Percentiles rank a stretch among this genome's conserved stretches.
Evolutionary conservation across 2,888 invertebrate species (phyloP).

Genomic region (Dorcus hopei): DNA sequence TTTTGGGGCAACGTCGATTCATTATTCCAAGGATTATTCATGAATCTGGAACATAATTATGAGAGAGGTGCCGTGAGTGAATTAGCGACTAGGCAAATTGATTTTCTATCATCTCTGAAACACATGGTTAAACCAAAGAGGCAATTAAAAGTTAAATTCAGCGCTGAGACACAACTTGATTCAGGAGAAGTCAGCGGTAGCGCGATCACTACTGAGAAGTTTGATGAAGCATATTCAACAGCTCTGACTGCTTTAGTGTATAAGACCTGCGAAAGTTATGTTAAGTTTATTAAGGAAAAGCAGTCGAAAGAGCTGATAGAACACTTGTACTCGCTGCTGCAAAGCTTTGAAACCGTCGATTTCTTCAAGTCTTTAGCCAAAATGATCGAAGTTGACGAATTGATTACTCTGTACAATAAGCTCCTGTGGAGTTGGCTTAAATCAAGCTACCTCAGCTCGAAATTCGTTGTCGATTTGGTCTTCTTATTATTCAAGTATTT

Average conservation of each 20-base stretch:
- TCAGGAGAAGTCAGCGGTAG: conserved; percentile 8
- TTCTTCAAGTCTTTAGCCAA: conserved; percentile 52
- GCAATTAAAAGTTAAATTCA: conserved; percentile 57
- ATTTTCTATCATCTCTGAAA: conserved; percentile 51
- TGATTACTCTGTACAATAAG: conserved; percentile 35
- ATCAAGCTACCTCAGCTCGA: conserved; percentile 52
- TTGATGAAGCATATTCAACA: conserved; percentile 45
- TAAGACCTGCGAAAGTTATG: conserved; percentile 53
- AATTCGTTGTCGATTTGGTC: conserved; percentile 59
- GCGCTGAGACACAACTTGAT: conserved; percentile 28
- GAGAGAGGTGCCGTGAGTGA: conserved; percentile 23
- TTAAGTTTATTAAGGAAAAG: conserved; percentile 53
- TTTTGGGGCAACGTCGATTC: conserved; percentile 47
- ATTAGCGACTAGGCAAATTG: conserved; percentile 46
- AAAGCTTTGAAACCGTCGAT: conserved; percentile 55
- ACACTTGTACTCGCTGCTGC: conserved; percentile 55
- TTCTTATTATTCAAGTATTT: conserved; percentile 61
- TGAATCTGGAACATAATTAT: conserved; percentile 29
- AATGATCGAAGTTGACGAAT: conserved; percentile 22
- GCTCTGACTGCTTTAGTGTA: conserved; percentile 52
- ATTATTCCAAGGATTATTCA: conserved; percentile 38
- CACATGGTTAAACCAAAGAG: conserved; percentile 46
- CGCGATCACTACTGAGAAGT: conserved; percentile 21
- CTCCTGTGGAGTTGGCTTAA: conserved; percentile 51
- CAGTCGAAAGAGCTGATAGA: conserved; percentile 51